Base-by-base conservation (phyloP, 2,888 invertebrate species). In the Rugalucina vietnamica region DNA sequence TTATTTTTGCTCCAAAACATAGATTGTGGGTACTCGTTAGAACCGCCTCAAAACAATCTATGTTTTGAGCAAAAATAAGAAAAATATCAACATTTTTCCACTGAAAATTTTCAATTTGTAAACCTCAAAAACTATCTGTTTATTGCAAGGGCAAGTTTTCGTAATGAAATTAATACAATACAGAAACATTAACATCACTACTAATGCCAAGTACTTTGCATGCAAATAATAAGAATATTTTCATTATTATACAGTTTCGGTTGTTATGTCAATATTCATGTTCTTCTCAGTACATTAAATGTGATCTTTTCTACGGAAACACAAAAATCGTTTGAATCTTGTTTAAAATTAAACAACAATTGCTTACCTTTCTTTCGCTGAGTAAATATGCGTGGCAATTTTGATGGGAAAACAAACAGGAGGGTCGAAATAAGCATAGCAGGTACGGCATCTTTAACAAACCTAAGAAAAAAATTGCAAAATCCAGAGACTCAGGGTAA, bases 391-490 rank as follows among this genome's bases (percentile, higher is more conserved):
- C 76, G 82, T 12, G 90, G 89, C 14, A 78, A 21, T 32, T 73
- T 49, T 0, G 90, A 90, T 2, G 90, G 91, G 43, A 90, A 89
- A 43, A 91, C 82, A 82, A 91, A 91, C 10, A 91, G 85, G 32
- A 85, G 83, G 14, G 88, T 82, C 21, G 82, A 82, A 39, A 82
- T 82, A 21, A 85, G 69, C 27, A 85, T 75, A 18, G 85, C 78
- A 2, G 85, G 85, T 5, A 81, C 76, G 0, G 82, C 81, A 50
- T 85, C 85, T 24, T 77, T 80, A 12, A 85, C 82, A 27, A 77
- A 82, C 36, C 82, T 85, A 50, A 21, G 78, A 81, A 73, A 36
- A 71, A n/a, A 54, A 32, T 21, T 43, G 10, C 10, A 8, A 8
- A 43, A 12, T 43, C 18, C 18, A 43, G 18, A 18, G 43, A 43